Evolutionary conservation across 2,888 invertebrate genomes (phyloP), one percentile per base, ranked within the genome.

Genomic region (Dorcus hopei): DNA sequence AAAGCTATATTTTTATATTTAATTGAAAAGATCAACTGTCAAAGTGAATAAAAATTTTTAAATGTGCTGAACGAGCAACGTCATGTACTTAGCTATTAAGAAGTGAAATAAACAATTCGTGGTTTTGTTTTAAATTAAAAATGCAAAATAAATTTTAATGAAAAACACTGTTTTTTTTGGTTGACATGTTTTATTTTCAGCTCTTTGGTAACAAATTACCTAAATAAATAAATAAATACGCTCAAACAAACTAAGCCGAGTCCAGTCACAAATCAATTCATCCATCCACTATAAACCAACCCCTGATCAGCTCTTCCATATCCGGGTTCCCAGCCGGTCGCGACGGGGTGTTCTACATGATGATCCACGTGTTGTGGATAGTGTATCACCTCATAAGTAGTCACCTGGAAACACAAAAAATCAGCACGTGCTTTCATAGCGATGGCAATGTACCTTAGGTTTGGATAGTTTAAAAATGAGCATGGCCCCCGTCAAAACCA

Each of bases 341-440:
- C 62, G 7, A 78, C 75, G 64, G 86, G 85, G 61, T 90, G 89
- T 55, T 89, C 89, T 62, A 84, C 83, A 67, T 85, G 84, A 63
- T 85, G 84, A 5, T 66, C 65, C 57, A 58, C 49, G 49, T 84
- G 86, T 69, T 87, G 87, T 38, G 89, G 89, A 73, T 90, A 91
- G 77, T 93, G 92, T 66, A 92, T 88, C 50, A 93, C 91, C 81
- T 93, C 93, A 73, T 93, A 93, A 79, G 91, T 92, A 65, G 91
- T 87, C 69, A 89, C 80, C 81, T 80, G 26, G 26, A 33, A 26
- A 52, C n/a, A 65, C 68, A 62, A 57, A 60, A 43, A 49, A 42
- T 39, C 43, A 54, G 14, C 52, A 49, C 42, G 11, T 38, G 41
- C 42, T 7, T 39, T 33, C 26, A 33, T 1, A 7, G 26, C 3